Percentiles rank a stretch among this genome's conserved stretches.
Conservation (phyloP, 2,888 invertebrate species). For the Diachrysia chrysitis region DNA sequence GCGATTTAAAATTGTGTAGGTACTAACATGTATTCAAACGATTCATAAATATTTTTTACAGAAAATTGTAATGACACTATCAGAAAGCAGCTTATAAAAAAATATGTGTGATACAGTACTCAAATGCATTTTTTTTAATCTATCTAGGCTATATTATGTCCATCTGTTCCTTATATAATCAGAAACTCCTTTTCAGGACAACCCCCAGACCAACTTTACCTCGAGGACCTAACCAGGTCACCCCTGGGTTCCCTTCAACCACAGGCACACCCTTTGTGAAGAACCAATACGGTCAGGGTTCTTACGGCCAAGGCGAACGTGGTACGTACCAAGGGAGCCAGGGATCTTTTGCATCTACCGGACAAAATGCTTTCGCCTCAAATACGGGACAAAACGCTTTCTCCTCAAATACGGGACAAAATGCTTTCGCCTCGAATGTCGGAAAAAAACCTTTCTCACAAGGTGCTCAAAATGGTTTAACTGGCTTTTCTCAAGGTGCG, state of each 20-base stretch:
- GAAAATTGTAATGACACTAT: no score
- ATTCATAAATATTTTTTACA: no score
- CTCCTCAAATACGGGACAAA: not conserved
- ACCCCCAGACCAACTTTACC: constrained; percentile 62
- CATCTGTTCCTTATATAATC: not conserved
- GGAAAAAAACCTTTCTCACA: not conserved
- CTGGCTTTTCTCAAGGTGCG: not conserved
- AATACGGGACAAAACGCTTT: constrained; percentile 8
- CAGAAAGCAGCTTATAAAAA: no score
- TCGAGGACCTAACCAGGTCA: constrained; percentile 67
- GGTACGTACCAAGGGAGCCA: constrained; percentile 62
- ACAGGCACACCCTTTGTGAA: constrained; percentile 58
- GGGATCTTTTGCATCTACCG: constrained; percentile 63
- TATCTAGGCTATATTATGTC: no score
- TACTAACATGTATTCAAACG: no score
- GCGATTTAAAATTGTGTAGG: no score
- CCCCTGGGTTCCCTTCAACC: constrained; percentile 57
- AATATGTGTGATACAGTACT: no score
- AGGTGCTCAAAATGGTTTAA: not conserved
- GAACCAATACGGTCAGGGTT: constrained; percentile 57
- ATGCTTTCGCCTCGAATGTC: not conserved
- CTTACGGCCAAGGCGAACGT: constrained; percentile 60
- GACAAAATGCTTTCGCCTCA: constrained; percentile 63
- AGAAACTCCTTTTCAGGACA: constrained; percentile 39
- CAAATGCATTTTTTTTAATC: no score